phyloP scores from a whole-genome alignment of 1,140 invertebrate genomes.

The Zaprionus taronus region DNA sequence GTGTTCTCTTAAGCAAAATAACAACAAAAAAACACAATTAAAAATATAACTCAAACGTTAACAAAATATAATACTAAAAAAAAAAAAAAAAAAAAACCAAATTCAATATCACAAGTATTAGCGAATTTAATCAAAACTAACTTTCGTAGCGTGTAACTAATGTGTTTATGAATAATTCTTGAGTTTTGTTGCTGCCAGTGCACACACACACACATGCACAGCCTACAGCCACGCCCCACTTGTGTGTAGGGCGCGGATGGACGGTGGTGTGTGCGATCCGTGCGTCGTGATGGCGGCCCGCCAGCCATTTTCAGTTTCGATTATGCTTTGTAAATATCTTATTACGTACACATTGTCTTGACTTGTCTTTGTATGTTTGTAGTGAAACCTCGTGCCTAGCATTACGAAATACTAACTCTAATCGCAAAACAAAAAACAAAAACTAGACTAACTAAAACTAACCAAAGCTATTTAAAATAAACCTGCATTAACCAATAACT shows the following conservation, averaged over 20 bases:
- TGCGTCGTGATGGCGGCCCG: slow-evolving; percentile 31
- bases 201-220: slow-evolving; percentile 36
- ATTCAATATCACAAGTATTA: slow-evolving; percentile 41
- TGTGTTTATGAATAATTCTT: slow-evolving; percentile 71
- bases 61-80: slow-evolving; percentile 44
- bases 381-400: slow-evolving; percentile 73
- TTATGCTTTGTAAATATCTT: slow-evolving; percentile 81
- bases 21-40: slow-evolving; percentile 44
- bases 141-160: slow-evolving; percentile 75
- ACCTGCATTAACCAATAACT: slow-evolving; percentile 26
- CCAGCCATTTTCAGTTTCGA: slow-evolving; percentile 69
- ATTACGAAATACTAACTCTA: slow-evolving; percentile 69
- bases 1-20: slow-evolving; percentile 85
- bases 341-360: slow-evolving; percentile 70
- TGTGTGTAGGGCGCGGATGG: background rate
- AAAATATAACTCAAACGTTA: slow-evolving; percentile 50
- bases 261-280: slow-evolving; percentile 7
- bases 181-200: slow-evolving; percentile 74
- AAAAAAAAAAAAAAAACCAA: slow-evolving; percentile 52
- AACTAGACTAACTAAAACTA: slow-evolving; percentile 30
- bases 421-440: slow-evolving; percentile 16
- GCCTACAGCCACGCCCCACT: slow-evolving; percentile 22
- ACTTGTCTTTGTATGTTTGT: slow-evolving; percentile 79
- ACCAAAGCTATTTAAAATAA: slow-evolving; percentile 36
- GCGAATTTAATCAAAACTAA: slow-evolving; percentile 54